Evolutionary conservation across 2,797 vertebrate genomes (phyloP), one percentile per base, ranked within the genome.

Genomic region (Vipera latastei): DNA sequence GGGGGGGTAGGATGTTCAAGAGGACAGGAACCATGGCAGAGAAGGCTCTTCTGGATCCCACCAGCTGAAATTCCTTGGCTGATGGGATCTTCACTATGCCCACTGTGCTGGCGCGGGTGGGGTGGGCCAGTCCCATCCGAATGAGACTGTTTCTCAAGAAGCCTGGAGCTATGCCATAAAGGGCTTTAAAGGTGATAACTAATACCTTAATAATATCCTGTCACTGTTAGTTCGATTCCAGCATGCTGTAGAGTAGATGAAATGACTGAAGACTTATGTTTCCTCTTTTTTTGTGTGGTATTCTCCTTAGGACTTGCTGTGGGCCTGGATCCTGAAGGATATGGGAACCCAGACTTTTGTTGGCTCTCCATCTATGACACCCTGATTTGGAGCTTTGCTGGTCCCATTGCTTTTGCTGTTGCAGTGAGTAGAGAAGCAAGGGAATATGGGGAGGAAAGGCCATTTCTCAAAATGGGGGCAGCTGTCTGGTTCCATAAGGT

Each of bases 281-380:
- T 85, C 4, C 32, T 56, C 57, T 53, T 59, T 85, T 73, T 91
- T 26, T 83, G 48, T 38, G 9, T 89, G 87, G 13, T 14, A 13
- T 14, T 73, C 61, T 44, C n/a, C 2, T 12, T 96, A 99, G 99
- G 99, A 94, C 95, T 99, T 92, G 99, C 99, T 0, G 99, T 99
- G 90, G 99, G 99, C 9, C 96, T 99, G 96, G 99, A 99, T 95
- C 99, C 99, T 0, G 98, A 99, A 96, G 99, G 99, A 73, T 99
- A 99, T 0, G 99, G 99, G 28, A 99, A 99, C 97, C 98, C 99
- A 0, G 99, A 99, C 95, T 99, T 99, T 98, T 99, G 99, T 95
- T 99, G 99, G 99, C 97, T 99, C 86, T 98, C 99, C 13, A 97
- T 99, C 96, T 98, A 99, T 0, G 99, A 99, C 95, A 99, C 98